These are phyloP conservation scores for Fragum fragum DNA, from an alignment of 2,888 invertebrate genomes.

Conservation along the genomic window DNA sequence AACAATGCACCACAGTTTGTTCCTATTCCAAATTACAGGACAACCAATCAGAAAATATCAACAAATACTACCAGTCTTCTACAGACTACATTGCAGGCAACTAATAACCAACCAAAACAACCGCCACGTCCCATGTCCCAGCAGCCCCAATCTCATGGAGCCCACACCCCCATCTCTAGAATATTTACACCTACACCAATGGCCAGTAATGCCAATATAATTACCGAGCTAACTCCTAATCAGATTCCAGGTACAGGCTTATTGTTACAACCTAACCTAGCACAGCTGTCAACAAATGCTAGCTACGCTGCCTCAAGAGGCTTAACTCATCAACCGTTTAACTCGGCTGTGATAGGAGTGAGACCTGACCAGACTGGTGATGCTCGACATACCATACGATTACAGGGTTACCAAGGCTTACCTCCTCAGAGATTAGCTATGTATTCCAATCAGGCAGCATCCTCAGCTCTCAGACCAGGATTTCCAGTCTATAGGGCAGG, in stretches of 20 bases:
- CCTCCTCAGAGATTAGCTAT: conserved; percentile 51
- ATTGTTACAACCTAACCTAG: conserved; percentile 49
- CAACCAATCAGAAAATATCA: conserved; percentile 17
- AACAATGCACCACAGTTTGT: conserved; percentile 44
- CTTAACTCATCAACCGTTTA: conserved; percentile 44
- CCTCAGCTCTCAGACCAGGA: conserved; percentile 31
- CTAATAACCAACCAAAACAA: conserved; percentile 15
- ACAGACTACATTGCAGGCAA: not conserved
- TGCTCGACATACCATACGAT: conserved; percentile 43
- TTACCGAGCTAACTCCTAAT: conserved; percentile 45
- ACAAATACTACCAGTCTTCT: not conserved
- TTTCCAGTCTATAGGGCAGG: conserved; percentile 52
- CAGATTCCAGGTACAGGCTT: conserved; percentile 42
- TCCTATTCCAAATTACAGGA: conserved; percentile 40
- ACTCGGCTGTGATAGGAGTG: conserved; percentile 56
- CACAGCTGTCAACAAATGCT: conserved; percentile 35
- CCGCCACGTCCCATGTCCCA: conserved; percentile 3
- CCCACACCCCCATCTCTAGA: conserved; percentile 37
- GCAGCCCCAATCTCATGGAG: not conserved
- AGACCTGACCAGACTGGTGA: conserved; percentile 55
- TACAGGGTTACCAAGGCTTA: conserved; percentile 60
- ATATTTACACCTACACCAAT: conserved; percentile 53
- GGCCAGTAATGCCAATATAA: conserved; percentile 23
- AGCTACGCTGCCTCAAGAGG: conserved; percentile 41
- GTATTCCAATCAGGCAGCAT: conserved; percentile 55